Evolutionary conservation across 2,113 vertebrate genomes (phyloP).

Genomic region (Sarotherodon lohbergeri): DNA sequence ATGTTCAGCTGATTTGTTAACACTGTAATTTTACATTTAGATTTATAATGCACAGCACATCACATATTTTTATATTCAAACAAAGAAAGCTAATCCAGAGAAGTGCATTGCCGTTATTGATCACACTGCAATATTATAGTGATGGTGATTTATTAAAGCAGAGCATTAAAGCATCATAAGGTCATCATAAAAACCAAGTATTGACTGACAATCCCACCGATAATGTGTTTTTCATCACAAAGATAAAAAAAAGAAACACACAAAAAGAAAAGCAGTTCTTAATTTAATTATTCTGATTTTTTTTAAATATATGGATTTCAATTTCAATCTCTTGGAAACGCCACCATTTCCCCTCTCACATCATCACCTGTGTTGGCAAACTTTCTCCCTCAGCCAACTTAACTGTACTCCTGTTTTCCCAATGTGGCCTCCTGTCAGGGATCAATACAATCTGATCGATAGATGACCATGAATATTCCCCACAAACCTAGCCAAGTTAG

Average conservation of each 20-base stretch:
- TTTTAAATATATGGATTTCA: background rate
- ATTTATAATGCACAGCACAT: fast-evolving
- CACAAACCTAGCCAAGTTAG: conserved; percentile 28
- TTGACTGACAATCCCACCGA: background rate
- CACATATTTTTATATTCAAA: fast-evolving
- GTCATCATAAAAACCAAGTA: background rate
- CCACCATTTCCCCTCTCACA: background rate
- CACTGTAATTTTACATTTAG: background rate
- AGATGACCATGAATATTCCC: conserved; percentile 70
- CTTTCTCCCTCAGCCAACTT: conserved; percentile 31
- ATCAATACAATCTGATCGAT: conserved; percentile 73
- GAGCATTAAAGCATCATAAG: background rate
- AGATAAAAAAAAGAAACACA: background rate
- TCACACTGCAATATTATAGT: background rate
- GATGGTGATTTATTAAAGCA: background rate
- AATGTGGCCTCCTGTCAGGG: conserved; percentile 28
- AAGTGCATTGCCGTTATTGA: background rate
- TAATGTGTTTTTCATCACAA: background rate
- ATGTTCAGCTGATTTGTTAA: background rate
- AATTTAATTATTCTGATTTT: background rate
- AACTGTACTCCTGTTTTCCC: conserved; percentile 29
- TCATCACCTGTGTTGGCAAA: conserved; percentile 16
- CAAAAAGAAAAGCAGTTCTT: background rate
- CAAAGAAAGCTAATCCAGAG: background rate
- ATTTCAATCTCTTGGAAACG: background rate